These are phyloP conservation scores for Scalopus aquaticus DNA, from an alignment of 2,113 vertebrate genomes.

Conservation along the genomic window DNA sequence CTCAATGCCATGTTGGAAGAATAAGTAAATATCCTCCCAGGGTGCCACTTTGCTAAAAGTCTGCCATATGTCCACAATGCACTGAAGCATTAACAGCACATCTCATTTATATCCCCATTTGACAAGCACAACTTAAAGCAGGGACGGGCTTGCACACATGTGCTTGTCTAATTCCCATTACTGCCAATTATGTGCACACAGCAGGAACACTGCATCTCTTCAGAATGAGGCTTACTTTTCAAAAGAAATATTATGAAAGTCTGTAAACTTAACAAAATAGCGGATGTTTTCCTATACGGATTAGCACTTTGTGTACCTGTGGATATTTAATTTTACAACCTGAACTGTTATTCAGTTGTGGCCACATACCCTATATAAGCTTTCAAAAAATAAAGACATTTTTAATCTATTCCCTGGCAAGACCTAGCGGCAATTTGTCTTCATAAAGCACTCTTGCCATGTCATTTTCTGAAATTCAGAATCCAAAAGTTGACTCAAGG, in stretches of 20 bases:
- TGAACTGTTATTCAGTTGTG: slow-evolving; percentile 36
- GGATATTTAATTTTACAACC: neutral
- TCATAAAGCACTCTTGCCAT: slow-evolving; percentile 27
- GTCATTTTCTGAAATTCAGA: slow-evolving; percentile 45
- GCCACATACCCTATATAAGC: neutral
- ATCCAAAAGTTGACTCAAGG: slow-evolving; percentile 28
- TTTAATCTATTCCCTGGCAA: slow-evolving; percentile 40
- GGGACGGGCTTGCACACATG: slow-evolving; percentile 31
- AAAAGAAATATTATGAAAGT: neutral
- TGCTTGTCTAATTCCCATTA: slow-evolving; percentile 50
- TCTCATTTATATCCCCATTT: slow-evolving; percentile 43
- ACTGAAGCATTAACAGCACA: slow-evolving; percentile 37
- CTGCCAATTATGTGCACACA: slow-evolving; percentile 38
- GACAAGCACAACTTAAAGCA: slow-evolving; percentile 60
- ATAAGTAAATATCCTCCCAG: slow-evolving; percentile 60
- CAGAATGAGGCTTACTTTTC: neutral
- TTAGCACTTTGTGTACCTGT: neutral
- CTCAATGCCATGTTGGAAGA: neutral
- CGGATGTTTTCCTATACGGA: neutral
- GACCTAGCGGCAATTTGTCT: neutral
- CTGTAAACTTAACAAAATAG: neutral
- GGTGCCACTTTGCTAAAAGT: slow-evolving; percentile 61
- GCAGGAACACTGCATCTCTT: neutral
- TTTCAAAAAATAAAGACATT: slow-evolving; percentile 32
- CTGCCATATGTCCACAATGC: slow-evolving; percentile 52